Conservation (phyloP, 2,888 invertebrate genomes). For the Stenodema calcarata region DNA sequence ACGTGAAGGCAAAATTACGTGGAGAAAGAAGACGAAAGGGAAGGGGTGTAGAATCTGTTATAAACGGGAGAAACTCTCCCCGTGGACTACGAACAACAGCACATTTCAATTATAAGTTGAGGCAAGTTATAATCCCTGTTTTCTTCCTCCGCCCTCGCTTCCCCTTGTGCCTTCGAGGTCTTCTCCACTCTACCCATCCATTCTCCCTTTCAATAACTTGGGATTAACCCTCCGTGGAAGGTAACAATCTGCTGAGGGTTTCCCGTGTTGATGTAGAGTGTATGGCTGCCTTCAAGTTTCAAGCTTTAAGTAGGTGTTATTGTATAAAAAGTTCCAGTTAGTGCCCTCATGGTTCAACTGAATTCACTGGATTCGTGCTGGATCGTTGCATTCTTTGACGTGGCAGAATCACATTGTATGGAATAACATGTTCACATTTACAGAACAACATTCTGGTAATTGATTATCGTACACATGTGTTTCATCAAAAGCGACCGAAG, state of each 20-base stretch:
- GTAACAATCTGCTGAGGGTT: background rate
- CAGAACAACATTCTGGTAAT: too few relatives aligned
- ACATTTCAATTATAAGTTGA: slow-evolving; percentile 48
- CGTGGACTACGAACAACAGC: slow-evolving; percentile 44
- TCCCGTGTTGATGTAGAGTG: background rate
- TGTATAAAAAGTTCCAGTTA: background rate
- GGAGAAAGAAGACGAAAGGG: background rate
- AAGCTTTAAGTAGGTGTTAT: background rate
- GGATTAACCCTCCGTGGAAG: slow-evolving; percentile 40
- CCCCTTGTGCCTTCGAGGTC: background rate
- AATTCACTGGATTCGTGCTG: too few relatives aligned
- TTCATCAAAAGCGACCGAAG: too few relatives aligned
- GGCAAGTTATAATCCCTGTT: slow-evolving; percentile 48
- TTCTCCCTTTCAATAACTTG: slow-evolving; percentile 41
- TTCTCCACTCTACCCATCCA: background rate
- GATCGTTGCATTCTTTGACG: too few relatives aligned
- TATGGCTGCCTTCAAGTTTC: background rate
- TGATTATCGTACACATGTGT: too few relatives aligned
- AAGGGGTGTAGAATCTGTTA: slow-evolving; percentile 31
- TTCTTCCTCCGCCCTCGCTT: slow-evolving; percentile 9
- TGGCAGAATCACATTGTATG: too few relatives aligned
- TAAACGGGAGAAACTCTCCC: slow-evolving; percentile 27
- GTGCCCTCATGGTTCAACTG: too few relatives aligned
- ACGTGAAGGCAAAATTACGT: background rate
- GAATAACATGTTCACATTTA: too few relatives aligned